Percentiles rank a stretch among this genome's conserved stretches.
phyloP scores from a whole-genome alignment of 1,140 invertebrate species.

The Parasteatoda tepidariorum region DNA sequence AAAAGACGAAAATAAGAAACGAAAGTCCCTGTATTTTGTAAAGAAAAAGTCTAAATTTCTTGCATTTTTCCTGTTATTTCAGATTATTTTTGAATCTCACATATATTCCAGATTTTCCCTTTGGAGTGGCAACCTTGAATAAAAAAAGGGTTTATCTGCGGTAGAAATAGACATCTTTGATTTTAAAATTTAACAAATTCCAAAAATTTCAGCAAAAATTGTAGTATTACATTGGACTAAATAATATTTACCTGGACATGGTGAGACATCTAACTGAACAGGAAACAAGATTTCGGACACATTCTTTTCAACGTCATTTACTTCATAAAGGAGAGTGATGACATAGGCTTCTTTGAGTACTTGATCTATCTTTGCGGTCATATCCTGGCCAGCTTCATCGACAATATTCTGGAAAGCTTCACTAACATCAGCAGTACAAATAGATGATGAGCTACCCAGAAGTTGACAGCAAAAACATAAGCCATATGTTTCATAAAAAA shows the following conservation, averaged over 20 bases:
- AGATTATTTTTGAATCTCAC: too few relatives aligned
- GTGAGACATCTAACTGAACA: background rate
- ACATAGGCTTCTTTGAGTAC: background rate
- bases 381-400: constrained; percentile 2
- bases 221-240: background rate
- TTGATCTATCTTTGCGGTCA: constrained; percentile 22
- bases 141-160: too few relatives aligned
- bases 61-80: too few relatives aligned
- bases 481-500: constrained; percentile 20
- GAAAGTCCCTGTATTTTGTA: too few relatives aligned
- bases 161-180: too few relatives aligned
- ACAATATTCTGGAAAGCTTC: background rate
- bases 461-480: constrained; percentile 25
- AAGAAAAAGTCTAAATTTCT: too few relatives aligned
- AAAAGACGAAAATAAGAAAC: too few relatives aligned
- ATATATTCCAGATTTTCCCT: too few relatives aligned
- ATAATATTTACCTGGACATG: background rate
- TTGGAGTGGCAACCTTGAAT: too few relatives aligned
- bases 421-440: background rate
- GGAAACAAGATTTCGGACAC: constrained; percentile 38
- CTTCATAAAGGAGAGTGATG: constrained; percentile 18
- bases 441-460: background rate
- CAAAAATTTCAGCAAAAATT: background rate
- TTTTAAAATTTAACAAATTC: too few relatives aligned
- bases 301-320: constrained; percentile 38